Evolutionary conservation across 2,113 vertebrate species (phyloP).

Genomic region (Chloropsis hardwickii): DNA sequence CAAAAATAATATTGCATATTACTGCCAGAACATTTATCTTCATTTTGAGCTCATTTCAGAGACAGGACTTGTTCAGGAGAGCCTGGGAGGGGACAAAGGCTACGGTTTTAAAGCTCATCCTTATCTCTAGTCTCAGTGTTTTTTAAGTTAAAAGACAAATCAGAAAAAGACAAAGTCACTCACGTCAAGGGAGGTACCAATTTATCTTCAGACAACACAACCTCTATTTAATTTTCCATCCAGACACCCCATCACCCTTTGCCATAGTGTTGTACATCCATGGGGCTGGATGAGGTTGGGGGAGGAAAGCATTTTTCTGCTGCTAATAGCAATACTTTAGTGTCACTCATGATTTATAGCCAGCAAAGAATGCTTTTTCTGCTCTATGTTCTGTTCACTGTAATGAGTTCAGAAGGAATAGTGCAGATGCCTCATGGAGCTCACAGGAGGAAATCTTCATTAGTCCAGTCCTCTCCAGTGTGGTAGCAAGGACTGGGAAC

Average conservation of each 20-base stretch:
- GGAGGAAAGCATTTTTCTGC: slow-evolving; percentile 25
- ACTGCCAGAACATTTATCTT: slow-evolving; percentile 56
- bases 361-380: slow-evolving; percentile 27
- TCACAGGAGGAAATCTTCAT: slow-evolving; percentile 58
- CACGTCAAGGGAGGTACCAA: not conserved
- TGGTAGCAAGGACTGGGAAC: slow-evolving; percentile 27
- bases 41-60: slow-evolving; percentile 25
- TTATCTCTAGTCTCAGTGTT: slow-evolving; percentile 41
- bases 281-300: not conserved
- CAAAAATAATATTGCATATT: slow-evolving; percentile 63
- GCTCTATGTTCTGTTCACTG: not conserved
- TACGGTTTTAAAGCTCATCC: slow-evolving; percentile 16
- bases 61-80: slow-evolving; percentile 17
- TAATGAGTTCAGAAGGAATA: slow-evolving; percentile 41
- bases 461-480: slow-evolving; percentile 22
- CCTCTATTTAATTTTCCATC: slow-evolving; percentile 51
- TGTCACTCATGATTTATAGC: slow-evolving; percentile 47
- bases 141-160: slow-evolving; percentile 48
- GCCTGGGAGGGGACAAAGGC: slow-evolving; percentile 21
- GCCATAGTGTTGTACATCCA: not conserved
- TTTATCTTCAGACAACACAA: slow-evolving; percentile 59
- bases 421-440: not conserved
- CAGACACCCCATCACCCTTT: slow-evolving; percentile 6
- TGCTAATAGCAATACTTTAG: slow-evolving; percentile 36
- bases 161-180: slow-evolving; percentile 30